Conservation (phyloP, 64 coral and sea anemone genomes). For the Trachythela sp. region DNA sequence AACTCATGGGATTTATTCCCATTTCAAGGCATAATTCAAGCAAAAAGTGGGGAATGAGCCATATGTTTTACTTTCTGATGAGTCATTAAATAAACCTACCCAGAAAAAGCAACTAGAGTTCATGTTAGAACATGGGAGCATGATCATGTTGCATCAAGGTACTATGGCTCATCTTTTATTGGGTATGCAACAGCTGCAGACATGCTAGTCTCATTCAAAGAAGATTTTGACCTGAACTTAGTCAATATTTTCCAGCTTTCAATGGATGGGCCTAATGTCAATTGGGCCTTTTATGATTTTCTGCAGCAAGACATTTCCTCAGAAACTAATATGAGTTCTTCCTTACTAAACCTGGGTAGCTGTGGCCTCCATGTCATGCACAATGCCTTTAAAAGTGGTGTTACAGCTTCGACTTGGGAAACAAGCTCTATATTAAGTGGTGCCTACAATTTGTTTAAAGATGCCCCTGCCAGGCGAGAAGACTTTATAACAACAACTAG, state of each 20-base stretch:
- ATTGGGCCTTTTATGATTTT: conserved; percentile 41
- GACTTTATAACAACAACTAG: conserved; percentile 52
- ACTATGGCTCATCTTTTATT: conserved; percentile 31
- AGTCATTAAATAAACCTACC: not conserved
- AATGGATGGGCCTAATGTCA: conserved; percentile 35
- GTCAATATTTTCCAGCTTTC: conserved; percentile 23
- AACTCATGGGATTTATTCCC: no score
- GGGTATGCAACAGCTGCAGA: conserved; percentile 36
- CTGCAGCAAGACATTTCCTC: conserved; percentile 46
- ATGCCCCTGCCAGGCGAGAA: conserved; percentile 59
- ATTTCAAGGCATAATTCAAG: no score
- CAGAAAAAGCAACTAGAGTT: conserved; percentile 44
- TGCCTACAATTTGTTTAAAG: conserved; percentile 54
- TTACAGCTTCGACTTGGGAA: conserved; percentile 59
- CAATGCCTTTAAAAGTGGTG: conserved; percentile 63
- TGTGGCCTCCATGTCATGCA: conserved; percentile 72
- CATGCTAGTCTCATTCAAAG: not conserved
- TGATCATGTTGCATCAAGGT: conserved; percentile 64
- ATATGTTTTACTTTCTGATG: conserved; percentile 19
- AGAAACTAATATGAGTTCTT: conserved; percentile 51
- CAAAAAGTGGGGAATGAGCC: no score
- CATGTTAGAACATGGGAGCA: conserved; percentile 60
- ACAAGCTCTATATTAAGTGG: conserved; percentile 50
- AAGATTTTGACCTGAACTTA: not conserved
- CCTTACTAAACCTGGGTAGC: conserved; percentile 52